A percentile compares a stretch with the other conserved stretches of the same genome.
Conservation (phyloP, 2,113 vertebrate genomes). For the Crotophaga sulcirostris region DNA sequence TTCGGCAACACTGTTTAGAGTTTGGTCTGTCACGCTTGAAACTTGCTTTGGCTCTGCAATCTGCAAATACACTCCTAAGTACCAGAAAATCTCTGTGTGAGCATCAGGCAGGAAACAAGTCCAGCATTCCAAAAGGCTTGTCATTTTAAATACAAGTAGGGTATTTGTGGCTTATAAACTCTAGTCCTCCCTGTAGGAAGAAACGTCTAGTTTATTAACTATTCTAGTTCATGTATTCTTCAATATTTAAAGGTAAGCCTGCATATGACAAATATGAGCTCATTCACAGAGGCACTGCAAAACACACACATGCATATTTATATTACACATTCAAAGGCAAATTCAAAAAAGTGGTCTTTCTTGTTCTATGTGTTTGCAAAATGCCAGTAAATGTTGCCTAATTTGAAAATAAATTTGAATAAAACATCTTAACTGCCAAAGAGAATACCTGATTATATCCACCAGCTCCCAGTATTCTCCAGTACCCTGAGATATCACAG, state of each 20-base stretch:
- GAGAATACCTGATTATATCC: not conserved
- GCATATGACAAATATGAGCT: not conserved
- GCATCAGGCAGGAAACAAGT: not conserved
- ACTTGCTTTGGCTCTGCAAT: not conserved
- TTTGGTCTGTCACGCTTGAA: conserved; percentile 23
- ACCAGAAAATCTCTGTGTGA: not conserved
- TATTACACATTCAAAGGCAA: not conserved
- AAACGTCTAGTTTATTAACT: not conserved
- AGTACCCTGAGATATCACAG: not conserved
- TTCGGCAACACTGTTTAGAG: conserved; percentile 7
- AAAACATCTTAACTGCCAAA: not conserved
- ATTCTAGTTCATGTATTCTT: not conserved
- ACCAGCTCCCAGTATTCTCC: not conserved
- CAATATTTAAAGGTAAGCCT: not conserved
- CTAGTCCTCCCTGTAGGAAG: not conserved
- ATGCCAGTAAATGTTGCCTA: accelerated
- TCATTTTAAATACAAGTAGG: not conserved
- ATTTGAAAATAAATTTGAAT: not conserved
- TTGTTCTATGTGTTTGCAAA: not conserved
- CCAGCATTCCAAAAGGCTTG: not conserved
- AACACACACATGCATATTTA: not conserved
- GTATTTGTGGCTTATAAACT: not conserved
- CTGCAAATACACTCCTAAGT: not conserved
- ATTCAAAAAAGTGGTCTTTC: not conserved
- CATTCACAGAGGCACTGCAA: not conserved